phyloP scores from a whole-genome alignment of 2,113 vertebrate species.

The Azemiops feae region DNA sequence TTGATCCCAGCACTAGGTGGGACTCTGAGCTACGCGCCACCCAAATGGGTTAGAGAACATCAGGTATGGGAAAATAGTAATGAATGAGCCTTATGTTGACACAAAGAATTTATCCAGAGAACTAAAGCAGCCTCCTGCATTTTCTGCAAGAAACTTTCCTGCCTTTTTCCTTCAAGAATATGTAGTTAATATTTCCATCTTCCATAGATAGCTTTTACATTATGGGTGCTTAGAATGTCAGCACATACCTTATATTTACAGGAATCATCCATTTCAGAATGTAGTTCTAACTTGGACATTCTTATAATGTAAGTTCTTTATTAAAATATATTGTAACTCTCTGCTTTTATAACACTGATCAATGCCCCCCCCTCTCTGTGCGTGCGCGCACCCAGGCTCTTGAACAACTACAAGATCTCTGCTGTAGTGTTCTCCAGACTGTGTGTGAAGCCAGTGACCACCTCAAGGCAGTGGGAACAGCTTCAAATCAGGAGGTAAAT shows the following conservation, averaged over 20 bases:
- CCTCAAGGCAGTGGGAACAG: conserved; percentile 39
- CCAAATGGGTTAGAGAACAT: conserved; percentile 80
- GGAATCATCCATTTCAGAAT: neutral
- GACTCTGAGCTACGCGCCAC: conserved; percentile 72
- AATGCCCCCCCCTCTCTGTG: neutral
- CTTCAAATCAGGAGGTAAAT: neutral
- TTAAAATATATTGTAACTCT: neutral
- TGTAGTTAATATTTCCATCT: neutral
- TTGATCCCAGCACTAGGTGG: conserved; percentile 75
- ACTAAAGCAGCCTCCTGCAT: neutral
- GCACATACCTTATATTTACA: neutral
- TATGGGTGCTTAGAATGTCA: neutral
- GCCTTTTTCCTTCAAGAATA: neutral
- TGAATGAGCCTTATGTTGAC: neutral
- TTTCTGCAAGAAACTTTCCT: neutral
- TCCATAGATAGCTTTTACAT: neutral
- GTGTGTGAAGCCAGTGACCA: conserved; percentile 57
- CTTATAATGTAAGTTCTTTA: neutral
- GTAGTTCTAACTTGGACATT: neutral
- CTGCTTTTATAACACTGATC: neutral
- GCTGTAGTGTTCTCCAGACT: conserved; percentile 59
- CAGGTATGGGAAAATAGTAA: conserved; percentile 62
- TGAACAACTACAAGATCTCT: conserved; percentile 54
- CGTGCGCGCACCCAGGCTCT: conserved; percentile 49
- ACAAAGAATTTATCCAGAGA: neutral